Base-by-base conservation (phyloP, 2,113 vertebrate species). In the Aspidoscelis tigris region DNA sequence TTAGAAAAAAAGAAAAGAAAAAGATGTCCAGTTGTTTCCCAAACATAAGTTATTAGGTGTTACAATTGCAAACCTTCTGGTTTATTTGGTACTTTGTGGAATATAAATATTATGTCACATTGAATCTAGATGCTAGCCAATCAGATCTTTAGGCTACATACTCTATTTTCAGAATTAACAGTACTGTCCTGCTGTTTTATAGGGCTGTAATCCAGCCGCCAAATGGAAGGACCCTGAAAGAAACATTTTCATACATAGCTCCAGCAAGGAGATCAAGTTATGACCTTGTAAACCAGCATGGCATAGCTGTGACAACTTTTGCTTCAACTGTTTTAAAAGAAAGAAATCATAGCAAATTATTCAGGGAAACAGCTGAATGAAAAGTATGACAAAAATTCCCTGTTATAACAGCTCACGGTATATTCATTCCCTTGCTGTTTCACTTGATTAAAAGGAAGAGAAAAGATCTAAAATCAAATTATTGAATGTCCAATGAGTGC, bases 41-140 rank as follows among this genome's bases (percentile, higher is more conserved):
- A 86, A 82, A 75, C 85, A 69, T 89, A 90, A 91, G 87, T 93
- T 94, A 95, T 88, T 92, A 95, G 91, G 90, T 94, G 92, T 87
- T 89, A 93, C 33, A 81, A 66, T 91, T 90, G 87, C 92, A 92
- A 94, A 87, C 69, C 88, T 78, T 91, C 90, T 93, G 83, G 75
- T 96, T 94, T 95, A 95, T 89, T 89, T 1, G 22, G 41, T 93
- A 43, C 55, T 90, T 94, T 79, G 83, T 93, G 94, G 91, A 95
- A 93, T 88, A 89, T 92, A 94, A 94, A 92, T 90, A 90, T 88
- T 91, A 91, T 86, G 85, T 76, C 88, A 91, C 87, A 89, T 86
- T 83, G 16, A 79, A 81, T 78, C 90, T 90, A 90, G 81, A 85
- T 83, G 80, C 88, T 3, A 6, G 82, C 86, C 90, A 91, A 89